Evolutionary conservation across 1,140 invertebrate genomes (phyloP).

Genomic region (Amyelois transitella): DNA sequence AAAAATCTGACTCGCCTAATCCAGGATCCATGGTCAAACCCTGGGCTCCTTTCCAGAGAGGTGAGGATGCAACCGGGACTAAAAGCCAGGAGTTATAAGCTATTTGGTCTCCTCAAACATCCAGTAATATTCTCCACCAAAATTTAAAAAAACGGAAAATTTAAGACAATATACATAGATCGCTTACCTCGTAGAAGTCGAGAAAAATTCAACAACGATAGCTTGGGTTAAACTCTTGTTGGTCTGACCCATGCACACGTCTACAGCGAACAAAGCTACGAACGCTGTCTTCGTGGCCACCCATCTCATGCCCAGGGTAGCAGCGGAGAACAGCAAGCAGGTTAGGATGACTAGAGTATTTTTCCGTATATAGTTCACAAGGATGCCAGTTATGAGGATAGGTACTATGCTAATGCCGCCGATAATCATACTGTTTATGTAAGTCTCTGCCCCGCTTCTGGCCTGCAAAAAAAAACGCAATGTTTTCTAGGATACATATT

Average conservation of each 20-base stretch:
- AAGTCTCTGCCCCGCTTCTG: conserved; percentile 31
- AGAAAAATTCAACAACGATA: conserved; percentile 64
- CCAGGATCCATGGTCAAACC: too few species aligned
- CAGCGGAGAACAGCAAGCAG: conserved; percentile 13
- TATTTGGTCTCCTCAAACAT: too few species aligned
- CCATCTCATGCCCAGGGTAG: conserved; percentile 24
- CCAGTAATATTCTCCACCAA: too few species aligned
- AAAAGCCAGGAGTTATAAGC: too few species aligned
- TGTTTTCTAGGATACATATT: too few species aligned
- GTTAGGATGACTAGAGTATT: conserved; percentile 20
- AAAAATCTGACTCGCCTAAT: too few species aligned
- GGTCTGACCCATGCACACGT: conserved; percentile 44
- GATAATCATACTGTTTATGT: conserved; percentile 37
- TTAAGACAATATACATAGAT: neutral
- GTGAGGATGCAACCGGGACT: too few species aligned
- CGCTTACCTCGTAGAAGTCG: conserved; percentile 65
- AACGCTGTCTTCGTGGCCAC: conserved; percentile 18
- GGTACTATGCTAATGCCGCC: conserved; percentile 28
- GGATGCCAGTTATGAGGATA: conserved; percentile 20
- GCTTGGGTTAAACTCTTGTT: conserved; percentile 49
- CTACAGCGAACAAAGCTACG: conserved; percentile 48
- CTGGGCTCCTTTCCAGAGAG: too few species aligned
- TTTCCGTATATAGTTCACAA: conserved; percentile 35
- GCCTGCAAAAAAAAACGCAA: conserved; percentile 28
- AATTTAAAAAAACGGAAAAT: too few species aligned